Percentiles rank a stretch among this genome's conserved stretches.
phyloP scores from a whole-genome alignment of 1,140 invertebrate species.

The Telenomus remus region DNA sequence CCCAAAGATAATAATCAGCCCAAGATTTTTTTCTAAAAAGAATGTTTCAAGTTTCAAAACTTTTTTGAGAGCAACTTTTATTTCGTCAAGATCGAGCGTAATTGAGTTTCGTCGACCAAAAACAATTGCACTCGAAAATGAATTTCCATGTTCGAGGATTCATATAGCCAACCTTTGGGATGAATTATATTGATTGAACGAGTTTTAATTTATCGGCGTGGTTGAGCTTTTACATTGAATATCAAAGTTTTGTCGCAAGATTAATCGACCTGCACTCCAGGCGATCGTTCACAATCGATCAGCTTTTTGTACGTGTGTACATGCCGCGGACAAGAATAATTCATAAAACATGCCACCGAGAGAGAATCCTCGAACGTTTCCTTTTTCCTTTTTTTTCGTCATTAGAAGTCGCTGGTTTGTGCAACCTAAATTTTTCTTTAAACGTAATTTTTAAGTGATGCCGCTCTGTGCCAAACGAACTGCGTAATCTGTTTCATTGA shows the following conservation, averaged over 20 bases:
- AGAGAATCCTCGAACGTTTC: too few relatives aligned
- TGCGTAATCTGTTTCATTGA: conserved; percentile 14
- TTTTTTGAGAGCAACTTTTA: too few relatives aligned
- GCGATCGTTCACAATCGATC: conserved; percentile 34
- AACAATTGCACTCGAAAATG: too few relatives aligned
- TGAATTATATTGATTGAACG: conserved; percentile 25
- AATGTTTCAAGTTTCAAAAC: conserved; percentile 6
- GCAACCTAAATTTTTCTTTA: too few relatives aligned
- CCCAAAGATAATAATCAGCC: too few relatives aligned
- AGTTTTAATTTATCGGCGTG: conserved; percentile 32
- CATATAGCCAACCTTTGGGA: background rate
- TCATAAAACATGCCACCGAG: background rate
- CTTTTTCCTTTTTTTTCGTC: too few relatives aligned
- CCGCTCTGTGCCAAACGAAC: too few relatives aligned
- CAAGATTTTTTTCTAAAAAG: background rate
- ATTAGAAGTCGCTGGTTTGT: too few relatives aligned
- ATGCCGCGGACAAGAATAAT: conserved; percentile 29
- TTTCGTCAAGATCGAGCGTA: too few relatives aligned
- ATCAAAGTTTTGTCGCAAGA: conserved; percentile 35
- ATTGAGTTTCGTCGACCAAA: too few relatives aligned
- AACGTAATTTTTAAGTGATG: too few relatives aligned
- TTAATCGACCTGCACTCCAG: conserved; percentile 29
- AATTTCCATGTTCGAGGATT: too few relatives aligned
- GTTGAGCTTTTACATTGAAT: conserved; percentile 37
- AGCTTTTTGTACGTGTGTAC: conserved; percentile 12